Base-by-base conservation (phyloP, 2,797 vertebrate species). In the Myoxocephalus aenaeus region DNA sequence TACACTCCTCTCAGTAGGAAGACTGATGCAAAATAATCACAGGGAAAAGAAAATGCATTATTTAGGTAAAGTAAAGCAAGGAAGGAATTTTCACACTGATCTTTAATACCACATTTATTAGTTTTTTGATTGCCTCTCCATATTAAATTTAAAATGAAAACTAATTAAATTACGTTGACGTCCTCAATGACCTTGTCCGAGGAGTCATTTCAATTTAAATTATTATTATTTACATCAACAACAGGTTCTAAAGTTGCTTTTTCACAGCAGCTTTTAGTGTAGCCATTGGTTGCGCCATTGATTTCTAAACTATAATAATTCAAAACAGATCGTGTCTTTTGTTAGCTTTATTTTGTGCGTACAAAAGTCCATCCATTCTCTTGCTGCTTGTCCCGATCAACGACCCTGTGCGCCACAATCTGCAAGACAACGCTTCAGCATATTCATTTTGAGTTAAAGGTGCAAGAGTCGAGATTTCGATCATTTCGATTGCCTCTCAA, bases 1-100 rank as follows among this genome's bases (percentile, higher is more conserved):
- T 63, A 69, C 74, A 76, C 32, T 62, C 53, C 44, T 81, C 68
- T 58, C 54, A 57, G 68, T 1, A 13, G 56, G 29, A 70, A 27
- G 71, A 65, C 42, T 51, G 15, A 73, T 7, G 20, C 38, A 74
- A 58, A 70, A 22, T 7, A 57, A 64, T 46, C 18, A n/a, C 70
- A 67, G 40, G 12, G 7, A 54, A 7, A 27, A n/a, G 20, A 29
- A 56, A 58, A 59, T 50, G 48, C 4, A 34, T 27, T 78, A 34
- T 69, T 36, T 36, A 36, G 18, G 53, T 44, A 32, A 54, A 64
- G 32, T 53, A 38, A 68, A 57, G 50, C 3, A 17, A 51, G 13
- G 10, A 58, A 50, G 1, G 7, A 44, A 17, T 17, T 54, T 63
- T 29, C 46, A 9, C 2, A 1, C 29, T 10, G 14, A 36, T 25